These are phyloP conservation scores for Clitarchus hookeri DNA, from an alignment of 2,888 invertebrate genomes.

Conservation along the genomic window DNA sequence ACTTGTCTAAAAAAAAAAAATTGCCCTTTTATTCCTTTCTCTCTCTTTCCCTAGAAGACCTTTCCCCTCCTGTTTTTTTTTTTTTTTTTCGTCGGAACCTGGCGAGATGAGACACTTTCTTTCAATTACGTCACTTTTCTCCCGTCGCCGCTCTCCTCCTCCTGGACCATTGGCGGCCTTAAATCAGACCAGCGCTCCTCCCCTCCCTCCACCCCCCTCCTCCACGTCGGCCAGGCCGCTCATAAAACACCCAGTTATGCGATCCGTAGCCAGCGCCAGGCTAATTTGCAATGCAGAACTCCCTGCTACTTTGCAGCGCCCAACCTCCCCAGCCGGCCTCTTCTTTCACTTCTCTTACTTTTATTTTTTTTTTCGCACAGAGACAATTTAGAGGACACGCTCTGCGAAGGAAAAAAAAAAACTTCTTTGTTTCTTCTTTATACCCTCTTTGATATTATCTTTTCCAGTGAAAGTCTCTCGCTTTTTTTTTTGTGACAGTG, in stretches of 20 bases:
- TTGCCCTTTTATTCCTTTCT: background rate
- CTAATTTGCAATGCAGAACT: slow-evolving; percentile 14
- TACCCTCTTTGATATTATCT: background rate
- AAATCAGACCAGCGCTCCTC: background rate
- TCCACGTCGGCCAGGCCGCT: background rate
- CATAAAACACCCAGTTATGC: slow-evolving; percentile 14
- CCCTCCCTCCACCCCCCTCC: background rate
- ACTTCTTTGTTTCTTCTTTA: background rate
- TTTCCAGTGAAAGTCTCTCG: background rate
- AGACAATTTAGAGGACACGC: background rate
- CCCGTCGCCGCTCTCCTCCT: background rate
- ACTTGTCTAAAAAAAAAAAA: background rate
- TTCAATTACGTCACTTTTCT: background rate
- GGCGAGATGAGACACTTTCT: slow-evolving; percentile 2
- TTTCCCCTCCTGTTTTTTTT: background rate
- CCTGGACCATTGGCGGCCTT: background rate
- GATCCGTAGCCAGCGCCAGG: background rate
- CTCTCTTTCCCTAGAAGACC: background rate
- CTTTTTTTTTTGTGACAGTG: background rate
- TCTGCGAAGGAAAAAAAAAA: background rate
- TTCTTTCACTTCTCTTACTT: background rate
- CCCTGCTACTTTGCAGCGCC: background rate
- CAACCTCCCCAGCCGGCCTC: background rate
- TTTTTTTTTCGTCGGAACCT: background rate
- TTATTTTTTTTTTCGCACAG: background rate